Percentiles rank a stretch among this genome's conserved stretches.
Conservation (phyloP, 2,888 invertebrate species). For the Fragum sueziense region DNA sequence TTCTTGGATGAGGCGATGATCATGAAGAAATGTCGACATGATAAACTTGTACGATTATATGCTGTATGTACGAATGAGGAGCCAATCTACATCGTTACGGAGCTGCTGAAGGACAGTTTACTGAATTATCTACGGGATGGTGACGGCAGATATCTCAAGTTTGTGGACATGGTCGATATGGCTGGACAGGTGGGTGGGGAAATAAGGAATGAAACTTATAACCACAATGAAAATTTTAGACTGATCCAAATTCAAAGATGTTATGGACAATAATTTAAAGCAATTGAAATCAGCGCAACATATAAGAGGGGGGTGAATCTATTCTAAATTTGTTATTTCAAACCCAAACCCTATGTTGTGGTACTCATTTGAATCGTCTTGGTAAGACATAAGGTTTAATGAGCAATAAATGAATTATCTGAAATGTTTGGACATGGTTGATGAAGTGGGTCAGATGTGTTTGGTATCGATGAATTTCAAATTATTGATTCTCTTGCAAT, state of each 20-base stretch:
- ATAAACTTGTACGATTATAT: constrained; percentile 95
- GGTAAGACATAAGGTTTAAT: constrained; percentile 97
- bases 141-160: constrained; percentile 91
- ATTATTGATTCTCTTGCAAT: too few species aligned
- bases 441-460: constrained; percentile 93
- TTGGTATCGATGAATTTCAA: too few species aligned
- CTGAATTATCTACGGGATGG: constrained; percentile 93
- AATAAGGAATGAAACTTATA: constrained; percentile 98
- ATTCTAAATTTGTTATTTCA: too few species aligned
- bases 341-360: too few species aligned
- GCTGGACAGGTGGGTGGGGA: constrained; percentile 89
- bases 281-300: constrained; percentile 96
- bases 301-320: constrained; percentile 96
- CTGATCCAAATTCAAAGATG: too few species aligned
- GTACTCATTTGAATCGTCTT: constrained; percentile 95
- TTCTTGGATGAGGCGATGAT: constrained; percentile 99
- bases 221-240: constrained; percentile 97
- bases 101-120: constrained; percentile 97
- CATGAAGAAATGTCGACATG: constrained; percentile 99
- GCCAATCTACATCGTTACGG: constrained; percentile 95
- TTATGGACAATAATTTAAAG: too few species aligned
- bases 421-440: constrained; percentile 94
- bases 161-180: constrained; percentile 96
- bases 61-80: constrained; percentile 97
- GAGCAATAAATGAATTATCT: too few species aligned